Evolutionary conservation across 2,113 vertebrate species (phyloP), one percentile per base, ranked within the genome.

Genomic region (Chrysochloris asiatica): DNA sequence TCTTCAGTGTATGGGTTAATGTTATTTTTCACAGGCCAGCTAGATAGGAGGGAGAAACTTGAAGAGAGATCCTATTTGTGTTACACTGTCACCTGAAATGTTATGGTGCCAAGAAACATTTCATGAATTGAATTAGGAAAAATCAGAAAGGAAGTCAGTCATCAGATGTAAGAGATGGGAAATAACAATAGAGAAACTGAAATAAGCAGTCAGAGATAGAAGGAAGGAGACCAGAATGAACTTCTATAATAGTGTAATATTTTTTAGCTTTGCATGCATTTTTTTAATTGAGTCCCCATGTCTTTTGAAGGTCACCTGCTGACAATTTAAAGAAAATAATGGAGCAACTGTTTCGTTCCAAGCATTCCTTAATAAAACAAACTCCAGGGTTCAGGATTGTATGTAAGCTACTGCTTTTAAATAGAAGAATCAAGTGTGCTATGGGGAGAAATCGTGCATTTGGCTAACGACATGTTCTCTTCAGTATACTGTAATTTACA

Each of bases 341-440:
- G 47, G 95, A 91, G 63, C 54, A 95, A 89, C 36, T 61, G 10
- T 86, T 94, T 92, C 94, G 86, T 93, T 90, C 77, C 67, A 95
- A 94, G 88, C 54, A 93, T 94, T 95, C 48, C 54, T 94, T 81
- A 92, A 73, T 88, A 83, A 96, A 96, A 94, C 78, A 92, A 95
- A 94, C 43, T 85, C 81, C 61, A 84, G 83, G 63, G 88, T 94
- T 93, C 28, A 69, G 73, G 54, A 2, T 3, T 83, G 4, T 77
- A 71, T 72, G 30, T 81, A 61, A 94, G 83, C 67, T 80, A 83
- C 48, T 77, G n/a, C 52, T 48, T 75, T 89, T 83, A 94, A 93
- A 89, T 33, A 82, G 84, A 90, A 94, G 43, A 77, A 88, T 86
- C 16, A 52, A 88, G 13, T 19, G 13, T 73, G 65, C 47, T 63